Evolutionary conservation across 92 coral and sea anemone genomes (phyloP), one percentile per base, ranked within the genome.

Genomic region (Paramuricea clavata): DNA sequence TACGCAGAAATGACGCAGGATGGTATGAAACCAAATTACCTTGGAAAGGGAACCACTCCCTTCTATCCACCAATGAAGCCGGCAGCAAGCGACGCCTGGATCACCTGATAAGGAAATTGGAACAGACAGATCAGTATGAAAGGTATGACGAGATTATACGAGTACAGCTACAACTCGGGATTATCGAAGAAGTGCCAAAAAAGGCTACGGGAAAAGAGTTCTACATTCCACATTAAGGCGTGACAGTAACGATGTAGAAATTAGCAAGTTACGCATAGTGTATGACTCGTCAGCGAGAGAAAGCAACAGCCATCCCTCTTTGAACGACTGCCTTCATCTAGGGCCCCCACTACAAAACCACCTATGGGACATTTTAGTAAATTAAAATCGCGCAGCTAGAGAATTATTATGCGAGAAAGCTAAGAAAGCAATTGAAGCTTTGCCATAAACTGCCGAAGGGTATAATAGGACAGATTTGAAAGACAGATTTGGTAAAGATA

Each of bases 21-120:
- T 85, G 89, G 87, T 87, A 91, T 41, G 91, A 91, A 61, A 87
- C 91, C 49, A 85, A 74, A 35, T 78, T 87, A 52, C 91, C 91
- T 0, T 91, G 93, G 91, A 87, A 87, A 43, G 88, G 86, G 27
- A 74, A n/a, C n/a, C n/a, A n/a, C n/a, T n/a, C n/a, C n/a, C n/a
- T n/a, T n/a, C n/a, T n/a, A n/a, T 81, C n/a, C n/a, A n/a, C n/a
- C n/a, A n/a, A n/a, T n/a, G n/a, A n/a, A n/a, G n/a, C n/a, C n/a
- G n/a, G n/a, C n/a, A n/a, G n/a, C n/a, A n/a, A n/a, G n/a, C n/a
- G n/a, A n/a, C n/a, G n/a, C n/a, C n/a, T n/a, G n/a, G n/a, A n/a
- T n/a, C n/a, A n/a, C n/a, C n/a, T n/a, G n/a, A n/a, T n/a, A n/a
- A n/a, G n/a, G n/a, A n/a, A n/a, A n/a, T n/a, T n/a, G n/a, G n/a